A percentile compares a stretch with the other conserved stretches of the same genome.
phyloP scores from a whole-genome alignment of 2,888 invertebrate species.

The Plagodis pulveraria region DNA sequence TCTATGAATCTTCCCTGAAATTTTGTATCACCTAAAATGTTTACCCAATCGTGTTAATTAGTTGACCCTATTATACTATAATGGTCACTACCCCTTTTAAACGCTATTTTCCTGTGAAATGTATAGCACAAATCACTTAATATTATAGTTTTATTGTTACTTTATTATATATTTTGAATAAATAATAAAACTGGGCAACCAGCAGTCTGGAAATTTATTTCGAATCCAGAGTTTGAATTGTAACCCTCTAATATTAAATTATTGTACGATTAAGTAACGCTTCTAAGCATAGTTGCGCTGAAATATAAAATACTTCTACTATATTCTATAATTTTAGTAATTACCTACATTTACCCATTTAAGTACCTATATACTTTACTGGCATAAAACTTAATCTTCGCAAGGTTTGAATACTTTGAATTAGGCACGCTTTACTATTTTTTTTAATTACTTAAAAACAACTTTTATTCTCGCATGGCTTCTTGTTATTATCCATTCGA shows the following conservation, averaged over 20 bases:
- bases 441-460: conserved; percentile 51
- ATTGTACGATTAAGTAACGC: conserved; percentile 80
- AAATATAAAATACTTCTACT: conserved; percentile 71
- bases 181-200: conserved; percentile 53
- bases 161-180: conserved; percentile 17
- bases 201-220: conserved; percentile 73
- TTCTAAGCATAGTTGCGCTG: conserved; percentile 80
- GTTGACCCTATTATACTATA: conserved; percentile 9
- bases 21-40: conserved; percentile 42
- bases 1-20: conserved; percentile 54
- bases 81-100: not conserved
- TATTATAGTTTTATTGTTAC: not conserved
- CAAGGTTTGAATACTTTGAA: conserved; percentile 61
- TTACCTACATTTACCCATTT: conserved; percentile 79
- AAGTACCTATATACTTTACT: conserved; percentile 78
- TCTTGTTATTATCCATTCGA: conserved; percentile 59
- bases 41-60: conserved; percentile 22
- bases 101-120: conserved; percentile 5
- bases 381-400: conserved; percentile 73
- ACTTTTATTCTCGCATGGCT: conserved; percentile 74
- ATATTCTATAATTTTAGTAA: conserved; percentile 81
- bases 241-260: conserved; percentile 72
- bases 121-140: conserved; percentile 8
- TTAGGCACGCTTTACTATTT: conserved; percentile 71
- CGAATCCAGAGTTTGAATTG: conserved; percentile 68